These are phyloP conservation scores for Crypturellus undulatus DNA, from an alignment of 2,113 vertebrate genomes.

Conservation along the genomic window DNA sequence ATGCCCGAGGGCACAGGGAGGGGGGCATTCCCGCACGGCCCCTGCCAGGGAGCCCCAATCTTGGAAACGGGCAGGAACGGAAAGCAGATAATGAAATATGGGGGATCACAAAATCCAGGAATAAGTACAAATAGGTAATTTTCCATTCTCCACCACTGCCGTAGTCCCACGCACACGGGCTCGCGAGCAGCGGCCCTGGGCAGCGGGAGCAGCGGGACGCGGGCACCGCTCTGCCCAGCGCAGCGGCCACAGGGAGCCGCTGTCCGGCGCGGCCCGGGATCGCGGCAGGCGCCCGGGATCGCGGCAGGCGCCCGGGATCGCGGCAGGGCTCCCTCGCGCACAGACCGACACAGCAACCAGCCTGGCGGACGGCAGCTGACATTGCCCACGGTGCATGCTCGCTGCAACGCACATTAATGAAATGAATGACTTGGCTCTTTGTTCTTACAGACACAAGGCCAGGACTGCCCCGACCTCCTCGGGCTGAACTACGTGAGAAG, in stretches of 20 bases:
- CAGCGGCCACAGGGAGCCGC: too few relatives aligned
- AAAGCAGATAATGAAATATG: background rate
- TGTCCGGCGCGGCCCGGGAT: too few relatives aligned
- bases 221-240: background rate
- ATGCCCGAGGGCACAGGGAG: background rate
- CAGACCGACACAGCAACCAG: conserved; percentile 41
- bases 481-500: background rate
- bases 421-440: background rate
- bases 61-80: background rate
- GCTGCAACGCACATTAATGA: conserved; percentile 43
- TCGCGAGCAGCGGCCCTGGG: background rate
- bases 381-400: conserved; percentile 20
- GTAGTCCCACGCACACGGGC: background rate
- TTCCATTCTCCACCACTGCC: background rate
- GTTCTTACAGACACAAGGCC: background rate
- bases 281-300: too few relatives aligned
- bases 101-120: background rate
- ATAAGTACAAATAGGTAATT: background rate
- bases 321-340: background rate
- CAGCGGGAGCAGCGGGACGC: background rate
- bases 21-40: background rate
- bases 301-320: too few relatives aligned
- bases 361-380: conserved; percentile 29
- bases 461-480: background rate
- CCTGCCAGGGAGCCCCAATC: background rate